These are phyloP conservation scores for Pipistrellus kuhlii DNA, from an alignment of 2,797 vertebrate species.

Conservation along the genomic window DNA sequence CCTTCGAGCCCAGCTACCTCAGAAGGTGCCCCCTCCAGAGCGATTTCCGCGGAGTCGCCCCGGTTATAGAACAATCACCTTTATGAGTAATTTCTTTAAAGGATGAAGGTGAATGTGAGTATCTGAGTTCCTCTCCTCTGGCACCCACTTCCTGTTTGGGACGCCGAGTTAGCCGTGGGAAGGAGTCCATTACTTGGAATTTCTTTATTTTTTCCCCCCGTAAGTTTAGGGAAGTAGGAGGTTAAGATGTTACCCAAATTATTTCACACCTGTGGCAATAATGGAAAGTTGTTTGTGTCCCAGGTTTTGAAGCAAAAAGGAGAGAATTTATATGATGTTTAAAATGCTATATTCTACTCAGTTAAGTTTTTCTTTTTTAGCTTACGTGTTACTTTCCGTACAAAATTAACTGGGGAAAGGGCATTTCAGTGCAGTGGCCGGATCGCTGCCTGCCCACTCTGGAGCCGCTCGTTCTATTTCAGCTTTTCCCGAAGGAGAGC, in stretches of 20 bases:
- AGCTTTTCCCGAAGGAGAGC: neutral
- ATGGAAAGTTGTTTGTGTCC: neutral
- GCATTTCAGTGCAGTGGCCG: neutral
- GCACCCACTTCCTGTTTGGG: neutral
- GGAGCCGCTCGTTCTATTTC: neutral
- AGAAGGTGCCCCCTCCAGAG: fast-evolving
- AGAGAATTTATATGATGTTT: neutral
- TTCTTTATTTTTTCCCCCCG: neutral
- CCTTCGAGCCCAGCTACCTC: neutral
- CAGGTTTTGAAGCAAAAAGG: neutral
- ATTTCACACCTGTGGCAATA: neutral
- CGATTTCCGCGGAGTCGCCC: fast-evolving
- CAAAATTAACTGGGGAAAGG: neutral
- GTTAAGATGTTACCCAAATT: neutral
- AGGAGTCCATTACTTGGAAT: neutral
- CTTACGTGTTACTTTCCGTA: neutral
- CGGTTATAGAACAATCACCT: slow-evolving; percentile 58
- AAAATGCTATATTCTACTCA: neutral
- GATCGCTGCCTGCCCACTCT: neutral
- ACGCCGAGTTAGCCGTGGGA: neutral
- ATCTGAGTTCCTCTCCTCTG: neutral
- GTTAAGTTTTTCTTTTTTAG: neutral
- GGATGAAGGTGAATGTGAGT: slow-evolving; percentile 81
- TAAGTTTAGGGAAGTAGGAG: neutral
- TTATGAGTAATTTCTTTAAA: neutral